Evolutionary conservation across 2,113 vertebrate species (phyloP), one percentile per base, ranked within the genome.

Genomic region (Lichenostomus cassidix): DNA sequence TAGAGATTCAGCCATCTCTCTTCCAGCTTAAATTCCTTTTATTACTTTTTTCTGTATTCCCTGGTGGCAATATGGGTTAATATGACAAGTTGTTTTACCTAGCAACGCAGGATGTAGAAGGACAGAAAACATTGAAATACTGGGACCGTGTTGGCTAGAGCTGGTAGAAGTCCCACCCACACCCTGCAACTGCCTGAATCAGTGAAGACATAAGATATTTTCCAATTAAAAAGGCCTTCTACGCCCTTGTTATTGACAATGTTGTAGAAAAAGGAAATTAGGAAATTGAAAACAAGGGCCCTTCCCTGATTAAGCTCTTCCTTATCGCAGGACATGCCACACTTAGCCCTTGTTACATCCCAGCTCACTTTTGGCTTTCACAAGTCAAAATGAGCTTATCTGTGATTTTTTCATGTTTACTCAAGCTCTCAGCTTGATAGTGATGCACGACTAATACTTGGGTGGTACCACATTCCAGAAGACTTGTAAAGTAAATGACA

Each of bases 391-490:
- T 41, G 49, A 83, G 35, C 24, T 96, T 93, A 90, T 94, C 85
- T 86, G 39, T 52, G 79, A 33, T 50, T 92, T 88, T 91, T 93
- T 91, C 55, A 20, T 93, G 79, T 94, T 95, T 95, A 83, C 47
- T 90, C 73, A 89, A 95, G 28, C 87, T 91, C 84, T 89, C 46
- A 69, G 46, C 49, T 76, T 94, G 81, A 92, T 85, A 91, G 41
- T 47, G 63, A 90, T 49, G 16, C 31, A 90, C 3, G 0, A 67
- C 55, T 88, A 74, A 67, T 55, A 63, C 41, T 79, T 75, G 82
- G 68, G 83, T 60, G 68, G 68, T 86, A 55, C 44, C 37, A 25
- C 7, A 1, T 88, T 95, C 60, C 76, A 74, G 55, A 59, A 86
- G 17, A 63, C 85, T 77, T 81, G 44, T 90, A 59, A 90, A 94